phyloP scores from a whole-genome alignment of 23 tunicate species.

The Clavelina lepadiformis region DNA sequence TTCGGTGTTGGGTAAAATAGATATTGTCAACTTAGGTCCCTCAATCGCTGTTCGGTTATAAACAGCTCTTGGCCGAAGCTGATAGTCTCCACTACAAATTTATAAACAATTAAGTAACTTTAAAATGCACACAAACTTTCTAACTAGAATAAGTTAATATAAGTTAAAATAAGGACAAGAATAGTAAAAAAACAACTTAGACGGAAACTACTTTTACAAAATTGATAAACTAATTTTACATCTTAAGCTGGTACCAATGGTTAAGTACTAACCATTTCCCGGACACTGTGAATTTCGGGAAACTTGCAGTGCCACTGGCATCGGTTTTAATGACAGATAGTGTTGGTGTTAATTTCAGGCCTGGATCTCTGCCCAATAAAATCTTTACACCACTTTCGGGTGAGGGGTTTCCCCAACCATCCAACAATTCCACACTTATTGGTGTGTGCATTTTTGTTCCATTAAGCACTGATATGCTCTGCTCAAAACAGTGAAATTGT shows the following conservation, averaged over 20 bases:
- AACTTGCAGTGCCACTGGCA: slow-evolving; percentile 43
- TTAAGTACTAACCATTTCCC: slow-evolving; percentile 64
- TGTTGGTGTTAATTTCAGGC: slow-evolving; percentile 69
- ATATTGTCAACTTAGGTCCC: slow-evolving; percentile 56
- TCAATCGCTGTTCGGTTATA: slow-evolving; percentile 70
- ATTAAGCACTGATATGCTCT: too few relatives aligned
- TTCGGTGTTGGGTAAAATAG: slow-evolving; percentile 74
- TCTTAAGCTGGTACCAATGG: too few relatives aligned
- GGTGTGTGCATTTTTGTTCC: slow-evolving; percentile 50
- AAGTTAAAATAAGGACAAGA: too few relatives aligned
- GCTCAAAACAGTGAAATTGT: too few relatives aligned
- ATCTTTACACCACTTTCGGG: slow-evolving; percentile 70
- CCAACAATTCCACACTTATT: slow-evolving; percentile 62
- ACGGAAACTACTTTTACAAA: too few relatives aligned
- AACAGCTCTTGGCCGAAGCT: slow-evolving; percentile 62
- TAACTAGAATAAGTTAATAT: too few relatives aligned
- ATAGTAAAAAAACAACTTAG: too few relatives aligned
- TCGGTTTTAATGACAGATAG: slow-evolving; percentile 57
- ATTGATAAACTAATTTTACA: too few relatives aligned
- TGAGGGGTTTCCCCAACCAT: slow-evolving; percentile 93
- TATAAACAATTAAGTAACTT: too few relatives aligned
- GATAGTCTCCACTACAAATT: slow-evolving; percentile 64
- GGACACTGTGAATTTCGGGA: slow-evolving; percentile 55
- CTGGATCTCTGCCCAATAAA: slow-evolving; percentile 71
- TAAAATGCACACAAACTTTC: too few relatives aligned